phyloP scores from a whole-genome alignment of 53 echinoderm and acorn worm genomes.

The Apostichopus leukothele region DNA sequence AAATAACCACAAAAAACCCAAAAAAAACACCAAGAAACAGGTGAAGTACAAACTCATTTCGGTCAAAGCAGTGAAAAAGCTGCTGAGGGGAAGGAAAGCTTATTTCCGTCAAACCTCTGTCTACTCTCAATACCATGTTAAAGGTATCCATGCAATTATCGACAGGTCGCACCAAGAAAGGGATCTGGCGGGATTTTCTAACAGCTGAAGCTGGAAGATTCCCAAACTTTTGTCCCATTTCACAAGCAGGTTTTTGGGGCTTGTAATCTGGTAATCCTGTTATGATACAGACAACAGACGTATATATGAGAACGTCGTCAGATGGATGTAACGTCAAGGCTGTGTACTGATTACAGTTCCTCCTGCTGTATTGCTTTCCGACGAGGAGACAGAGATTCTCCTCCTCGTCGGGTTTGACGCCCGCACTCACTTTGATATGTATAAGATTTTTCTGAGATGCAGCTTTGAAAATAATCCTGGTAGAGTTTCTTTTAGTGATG shows the following conservation, averaged over 20 bases:
- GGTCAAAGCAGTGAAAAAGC: not conserved
- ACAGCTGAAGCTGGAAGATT: not conserved
- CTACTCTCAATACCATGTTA: too few relatives aligned
- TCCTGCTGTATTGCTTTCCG: too few relatives aligned
- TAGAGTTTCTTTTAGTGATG: too few relatives aligned
- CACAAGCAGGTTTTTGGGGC: not conserved
- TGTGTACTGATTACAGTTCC: too few relatives aligned
- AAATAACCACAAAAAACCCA: too few relatives aligned
- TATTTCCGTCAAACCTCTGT: not conserved
- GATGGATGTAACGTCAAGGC: too few relatives aligned
- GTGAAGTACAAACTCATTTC: too few relatives aligned
- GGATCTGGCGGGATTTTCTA: not conserved
- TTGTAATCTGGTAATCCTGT: not conserved
- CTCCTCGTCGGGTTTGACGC: slow-evolving; percentile 8
- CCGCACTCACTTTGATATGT: not conserved
- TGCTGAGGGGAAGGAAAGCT: slow-evolving; percentile 41
- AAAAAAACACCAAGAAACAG: too few relatives aligned
- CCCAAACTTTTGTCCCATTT: not conserved
- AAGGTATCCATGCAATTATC: slow-evolving; percentile 13
- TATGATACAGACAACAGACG: not conserved
- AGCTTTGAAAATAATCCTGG: too few relatives aligned
- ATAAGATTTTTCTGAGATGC: too few relatives aligned
- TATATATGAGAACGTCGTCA: too few relatives aligned
- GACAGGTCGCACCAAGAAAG: not conserved
- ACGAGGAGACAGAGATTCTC: too few relatives aligned